These are phyloP conservation scores for Atlantisia rogersi DNA, from an alignment of 2,113 vertebrate genomes.

Conservation along the genomic window DNA sequence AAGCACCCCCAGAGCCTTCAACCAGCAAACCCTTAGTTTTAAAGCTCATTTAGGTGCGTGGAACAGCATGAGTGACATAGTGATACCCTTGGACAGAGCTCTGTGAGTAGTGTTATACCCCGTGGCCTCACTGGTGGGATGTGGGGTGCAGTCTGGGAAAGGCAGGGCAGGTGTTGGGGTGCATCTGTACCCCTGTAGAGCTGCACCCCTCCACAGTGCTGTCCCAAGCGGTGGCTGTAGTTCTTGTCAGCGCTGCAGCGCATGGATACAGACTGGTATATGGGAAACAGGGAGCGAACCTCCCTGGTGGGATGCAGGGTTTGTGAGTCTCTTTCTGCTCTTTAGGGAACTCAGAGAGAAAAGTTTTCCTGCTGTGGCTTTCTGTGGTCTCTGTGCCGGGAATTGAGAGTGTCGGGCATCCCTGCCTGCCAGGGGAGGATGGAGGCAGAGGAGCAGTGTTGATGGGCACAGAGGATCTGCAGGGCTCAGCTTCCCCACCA, in stretches of 20 bases:
- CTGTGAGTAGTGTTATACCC: background rate
- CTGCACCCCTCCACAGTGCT: background rate
- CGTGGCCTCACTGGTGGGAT: rapidly evolving
- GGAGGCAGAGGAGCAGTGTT: background rate
- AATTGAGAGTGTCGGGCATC: background rate
- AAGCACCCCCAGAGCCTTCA: background rate
- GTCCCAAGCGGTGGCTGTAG: rapidly evolving
- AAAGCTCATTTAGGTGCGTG: background rate
- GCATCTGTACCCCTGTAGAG: background rate
- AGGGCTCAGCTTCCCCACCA: background rate
- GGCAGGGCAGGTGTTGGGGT: background rate
- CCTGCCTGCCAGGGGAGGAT: background rate
- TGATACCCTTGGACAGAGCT: background rate
- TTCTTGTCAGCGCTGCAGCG: background rate
- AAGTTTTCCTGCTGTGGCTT: background rate
- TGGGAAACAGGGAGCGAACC: background rate
- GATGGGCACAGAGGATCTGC: background rate
- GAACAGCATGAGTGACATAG: rapidly evolving
- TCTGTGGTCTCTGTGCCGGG: background rate
- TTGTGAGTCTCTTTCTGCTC: background rate
- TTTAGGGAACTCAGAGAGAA: background rate
- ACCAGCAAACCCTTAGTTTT: too few species aligned
- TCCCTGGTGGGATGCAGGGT: background rate
- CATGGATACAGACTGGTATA: background rate
- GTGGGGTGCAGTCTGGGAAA: background rate